Base-by-base conservation (phyloP, 1,140 invertebrate genomes). In the Agrilus planipennis region DNA sequence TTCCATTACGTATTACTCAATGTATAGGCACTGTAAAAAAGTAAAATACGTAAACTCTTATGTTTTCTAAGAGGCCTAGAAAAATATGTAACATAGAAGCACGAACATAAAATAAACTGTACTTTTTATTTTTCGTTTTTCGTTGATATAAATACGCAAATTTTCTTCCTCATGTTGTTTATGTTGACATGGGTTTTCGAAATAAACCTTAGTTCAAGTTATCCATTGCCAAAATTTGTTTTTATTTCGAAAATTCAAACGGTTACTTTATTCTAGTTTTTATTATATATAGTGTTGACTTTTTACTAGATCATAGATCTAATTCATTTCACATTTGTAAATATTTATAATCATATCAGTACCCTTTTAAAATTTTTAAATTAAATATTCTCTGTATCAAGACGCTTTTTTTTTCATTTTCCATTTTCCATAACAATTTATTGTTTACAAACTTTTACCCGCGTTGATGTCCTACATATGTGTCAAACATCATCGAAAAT, bases 271-370 rank as follows among this genome's bases (percentile, higher is more conserved):
- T 37, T 46, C 42, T 49, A 37, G 30, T 45, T 35, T 56, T 54
- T 54, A 49, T 55, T 56, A 47, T 41, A 49, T 46, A 47, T 42
- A 47, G 48, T 45, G 51, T 36, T 36, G 39, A 51, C 45, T 27
- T 45, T 42, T 43, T 49, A 44, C 42, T 51, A 44, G 50, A 55
- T 50, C 50, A 47, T 49, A 49, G 46, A 54, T 57, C 43, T 53
- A 45, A 43, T n/a, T 46, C 42, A 49, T 53, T 58, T 52, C 50
- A 51, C 50, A 44, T 53, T 47, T 64, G 62, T 64, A 64, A 53
- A 64, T 64, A 64, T 62, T 64, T 64, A 63, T 62, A 55, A 62
- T 62, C 62, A 64, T 64, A 64, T 64, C 62, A 62, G 57, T 52
- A 53, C 53, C 61, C 55, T 61, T 63, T 61, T 54, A 61, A 58